Evolutionary conservation across 1,140 invertebrate species (phyloP).

Genomic region (Diabrotica undecimpunctata): DNA sequence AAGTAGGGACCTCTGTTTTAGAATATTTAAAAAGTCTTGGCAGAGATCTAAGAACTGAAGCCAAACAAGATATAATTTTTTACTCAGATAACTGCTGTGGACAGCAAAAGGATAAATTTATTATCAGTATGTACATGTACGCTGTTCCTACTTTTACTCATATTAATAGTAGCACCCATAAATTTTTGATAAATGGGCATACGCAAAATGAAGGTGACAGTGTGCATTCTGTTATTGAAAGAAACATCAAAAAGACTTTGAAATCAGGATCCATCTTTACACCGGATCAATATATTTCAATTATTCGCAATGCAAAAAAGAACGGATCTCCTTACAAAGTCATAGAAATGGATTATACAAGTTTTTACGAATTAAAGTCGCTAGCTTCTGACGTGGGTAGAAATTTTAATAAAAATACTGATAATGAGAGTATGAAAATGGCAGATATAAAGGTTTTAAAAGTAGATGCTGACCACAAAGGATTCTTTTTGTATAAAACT

Average conservation of each 20-base stretch:
- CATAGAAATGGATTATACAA: conserved; percentile 30
- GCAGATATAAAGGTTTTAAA: conserved; percentile 11
- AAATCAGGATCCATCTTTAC: conserved; percentile 37
- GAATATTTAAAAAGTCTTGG: conserved; percentile 12
- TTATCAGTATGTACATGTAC: conserved; percentile 41
- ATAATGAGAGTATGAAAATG: conserved; percentile 6
- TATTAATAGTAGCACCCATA: conserved; percentile 42
- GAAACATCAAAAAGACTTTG: conserved; percentile 36
- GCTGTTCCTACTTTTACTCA: conserved; percentile 39
- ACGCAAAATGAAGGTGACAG: conserved; percentile 41
- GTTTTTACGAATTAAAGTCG: conserved; percentile 32
- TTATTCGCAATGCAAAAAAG: conserved; percentile 38
- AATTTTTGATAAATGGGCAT: conserved; percentile 43
- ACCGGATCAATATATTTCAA: conserved; percentile 32
- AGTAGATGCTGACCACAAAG: too few relatives aligned
- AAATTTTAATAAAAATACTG: conserved; percentile 17
- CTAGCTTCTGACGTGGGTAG: conserved; percentile 3
- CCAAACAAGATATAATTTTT: background rate
- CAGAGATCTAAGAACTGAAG: background rate
- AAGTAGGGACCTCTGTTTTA: conserved; percentile 36
- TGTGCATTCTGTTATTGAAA: too few relatives aligned
- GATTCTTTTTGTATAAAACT: background rate
- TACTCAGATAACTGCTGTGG: conserved; percentile 47
- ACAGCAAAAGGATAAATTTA: conserved; percentile 48
- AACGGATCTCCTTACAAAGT: conserved; percentile 33